phyloP scores from a whole-genome alignment of 2,888 invertebrate genomes.

The Coleophora deauratella region DNA sequence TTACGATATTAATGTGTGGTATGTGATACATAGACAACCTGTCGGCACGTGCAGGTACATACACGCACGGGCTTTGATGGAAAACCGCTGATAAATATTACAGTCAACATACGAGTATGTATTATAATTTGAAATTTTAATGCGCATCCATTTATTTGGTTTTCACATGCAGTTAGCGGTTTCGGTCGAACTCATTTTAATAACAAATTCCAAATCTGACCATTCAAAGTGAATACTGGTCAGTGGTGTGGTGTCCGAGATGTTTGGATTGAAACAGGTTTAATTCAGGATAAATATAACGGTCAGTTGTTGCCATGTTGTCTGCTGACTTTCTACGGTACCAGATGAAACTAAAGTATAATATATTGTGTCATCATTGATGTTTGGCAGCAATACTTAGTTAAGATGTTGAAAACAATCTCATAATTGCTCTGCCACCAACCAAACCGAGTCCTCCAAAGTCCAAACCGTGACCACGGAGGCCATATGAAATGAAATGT shows the following conservation, averaged over 20 bases:
- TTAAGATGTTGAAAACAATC: too few relatives aligned
- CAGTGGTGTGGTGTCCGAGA: neutral
- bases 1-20: constrained; percentile 26
- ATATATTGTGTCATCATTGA: too few relatives aligned
- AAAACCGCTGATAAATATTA: constrained; percentile 13
- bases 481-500: too few relatives aligned
- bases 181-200: constrained; percentile 35
- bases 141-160: constrained; percentile 42
- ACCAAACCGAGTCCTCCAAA: too few relatives aligned
- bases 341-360: too few relatives aligned
- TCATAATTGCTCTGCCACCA: too few relatives aligned
- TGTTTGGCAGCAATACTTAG: too few relatives aligned
- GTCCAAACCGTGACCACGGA: too few relatives aligned
- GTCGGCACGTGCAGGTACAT: constrained; percentile 20
- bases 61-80: constrained; percentile 29
- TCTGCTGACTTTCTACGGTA: too few relatives aligned
- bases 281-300: too few relatives aligned
- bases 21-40: constrained; percentile 18
- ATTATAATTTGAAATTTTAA: constrained; percentile 24
- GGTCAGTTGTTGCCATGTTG: too few relatives aligned
- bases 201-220: constrained; percentile 24
- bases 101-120: neutral
- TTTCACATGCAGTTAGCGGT: constrained; percentile 43
- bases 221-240: constrained; percentile 2
- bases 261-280: neutral